These are phyloP conservation scores for Ptiloglossa arizonensis DNA, from an alignment of 1,140 invertebrate species.

Conservation along the genomic window DNA sequence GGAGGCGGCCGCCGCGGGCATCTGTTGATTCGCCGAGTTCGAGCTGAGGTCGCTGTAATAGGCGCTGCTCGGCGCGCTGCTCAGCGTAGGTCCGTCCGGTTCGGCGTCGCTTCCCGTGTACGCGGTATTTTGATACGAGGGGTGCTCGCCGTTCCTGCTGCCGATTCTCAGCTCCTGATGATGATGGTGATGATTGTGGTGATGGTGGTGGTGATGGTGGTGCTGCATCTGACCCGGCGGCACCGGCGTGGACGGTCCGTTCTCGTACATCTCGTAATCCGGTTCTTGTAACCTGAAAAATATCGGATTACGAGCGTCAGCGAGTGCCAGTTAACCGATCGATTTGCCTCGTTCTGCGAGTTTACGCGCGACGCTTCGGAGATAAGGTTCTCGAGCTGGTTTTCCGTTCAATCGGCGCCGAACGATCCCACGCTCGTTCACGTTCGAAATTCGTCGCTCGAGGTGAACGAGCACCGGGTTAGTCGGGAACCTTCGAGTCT, in stretches of 20 bases:
- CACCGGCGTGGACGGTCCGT: conserved; percentile 74
- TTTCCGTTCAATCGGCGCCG: background rate
- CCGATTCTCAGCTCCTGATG: conserved; percentile 75
- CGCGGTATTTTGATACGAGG: conserved; percentile 87
- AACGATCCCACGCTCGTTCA: background rate
- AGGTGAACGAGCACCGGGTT: too few species aligned
- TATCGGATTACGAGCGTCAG: conserved; percentile 8
- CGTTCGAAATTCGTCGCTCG: too few species aligned
- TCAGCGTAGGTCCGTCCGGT: conserved; percentile 84
- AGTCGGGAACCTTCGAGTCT: too few species aligned
- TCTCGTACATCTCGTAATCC: conserved; percentile 81
- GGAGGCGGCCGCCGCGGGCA: conserved; percentile 47
- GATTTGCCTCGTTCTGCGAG: background rate
- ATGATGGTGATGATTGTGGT: conserved; percentile 71
- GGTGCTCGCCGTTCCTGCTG: conserved; percentile 80
- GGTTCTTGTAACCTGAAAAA: conserved; percentile 77
- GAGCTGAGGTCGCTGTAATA: conserved; percentile 86
- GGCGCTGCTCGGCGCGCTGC: conserved; percentile 87
- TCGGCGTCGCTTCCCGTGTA: conserved; percentile 86
- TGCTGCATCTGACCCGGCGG: conserved; percentile 74
- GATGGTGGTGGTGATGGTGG: conserved; percentile 73
- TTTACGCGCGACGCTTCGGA: background rate
- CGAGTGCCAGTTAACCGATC: background rate
- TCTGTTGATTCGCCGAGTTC: conserved; percentile 73
- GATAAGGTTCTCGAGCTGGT: background rate